Evolutionary conservation across 2,888 invertebrate species (phyloP), one percentile per base, ranked within the genome.

Genomic region (Priocnemis perturbator): DNA sequence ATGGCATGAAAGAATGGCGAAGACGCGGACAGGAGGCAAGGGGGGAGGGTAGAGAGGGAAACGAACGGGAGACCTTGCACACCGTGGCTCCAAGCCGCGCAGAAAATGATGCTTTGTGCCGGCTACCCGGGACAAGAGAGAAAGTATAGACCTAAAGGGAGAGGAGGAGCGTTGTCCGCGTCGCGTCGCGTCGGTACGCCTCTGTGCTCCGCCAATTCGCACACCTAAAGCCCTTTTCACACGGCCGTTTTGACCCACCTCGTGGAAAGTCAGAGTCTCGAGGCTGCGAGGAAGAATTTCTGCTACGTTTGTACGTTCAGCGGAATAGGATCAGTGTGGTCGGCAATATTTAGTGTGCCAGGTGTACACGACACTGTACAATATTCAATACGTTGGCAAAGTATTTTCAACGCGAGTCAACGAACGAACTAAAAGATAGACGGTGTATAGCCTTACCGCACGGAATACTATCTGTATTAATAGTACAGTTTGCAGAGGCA

Each of bases 11-110:
- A 21, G 44, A 19, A 21, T 23, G 48, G 53, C 52, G 44, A 30
- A 20, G 26, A 37, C 37, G 44, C 3, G 45, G 53, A 55, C 56
- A 19, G 37, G n/a, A 17, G 57, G 57, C 15, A 19, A 26, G 37
- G 11, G 1, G 19, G 21, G n/a, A 3, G n/a, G 58, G 19, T 9
- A 44, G 21, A 15, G 21, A 44, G 21, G 45, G 58, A 17, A n/a
- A 80, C 62, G 77, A 78, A 78, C 79, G 77, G 67, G 74, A 79
- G 78, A 78, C 78, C 78, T 78, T 78, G 78, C 44, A 37, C 71
- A 60, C 70, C 37, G 37, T 37, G 37, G 37, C 37, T 37, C 7
- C 37, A 37, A 37, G 37, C n/a, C 58, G 58, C 45, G 47, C 21
- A 19, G 58, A 19, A 14, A 59, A 59, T 44, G 47, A 44, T 44